Percentiles rank a stretch among this genome's conserved stretches.
These are phyloP conservation scores for Rhagoletis zephyria DNA, from an alignment of 1,140 invertebrate species.

Conservation along the genomic window DNA sequence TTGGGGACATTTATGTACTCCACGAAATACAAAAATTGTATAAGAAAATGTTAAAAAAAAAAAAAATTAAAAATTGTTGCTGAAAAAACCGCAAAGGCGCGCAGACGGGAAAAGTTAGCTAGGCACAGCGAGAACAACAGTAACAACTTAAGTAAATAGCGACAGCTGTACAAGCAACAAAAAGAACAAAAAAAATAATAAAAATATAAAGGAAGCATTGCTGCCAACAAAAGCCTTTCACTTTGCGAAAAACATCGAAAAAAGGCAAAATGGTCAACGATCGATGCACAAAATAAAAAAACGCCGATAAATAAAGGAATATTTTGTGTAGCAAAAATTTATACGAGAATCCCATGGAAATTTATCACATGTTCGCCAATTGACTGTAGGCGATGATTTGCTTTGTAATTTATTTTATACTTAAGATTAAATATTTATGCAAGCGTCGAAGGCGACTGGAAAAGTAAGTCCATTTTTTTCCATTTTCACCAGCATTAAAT, in stretches of 20 bases:
- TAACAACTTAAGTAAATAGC: slow-evolving; percentile 39
- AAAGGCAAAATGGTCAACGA: neutral
- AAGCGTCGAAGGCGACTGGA: neutral
- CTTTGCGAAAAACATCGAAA: neutral
- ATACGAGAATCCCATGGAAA: neutral
- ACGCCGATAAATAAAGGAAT: neutral
- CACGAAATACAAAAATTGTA: slow-evolving; percentile 1
- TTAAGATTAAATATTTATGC: slow-evolving; percentile 1
- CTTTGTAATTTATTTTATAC: neutral
- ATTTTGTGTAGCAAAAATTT: neutral
- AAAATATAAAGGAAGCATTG: neutral
- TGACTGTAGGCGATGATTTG: neutral
- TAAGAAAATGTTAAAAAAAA: neutral
- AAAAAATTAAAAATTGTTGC: neutral
- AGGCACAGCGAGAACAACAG: neutral
- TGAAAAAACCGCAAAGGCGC: no score
- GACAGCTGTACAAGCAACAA: neutral
- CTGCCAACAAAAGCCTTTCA: neutral
- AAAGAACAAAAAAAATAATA: neutral
- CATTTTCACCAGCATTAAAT: neutral
- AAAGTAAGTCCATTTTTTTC: neutral
- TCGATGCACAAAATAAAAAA: neutral
- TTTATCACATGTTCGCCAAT: neutral
- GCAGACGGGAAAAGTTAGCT: neutral
- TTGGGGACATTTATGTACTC: neutral